Evolutionary conservation across 2,888 invertebrate genomes (phyloP).

Genomic region (Drosophila cracens): DNA sequence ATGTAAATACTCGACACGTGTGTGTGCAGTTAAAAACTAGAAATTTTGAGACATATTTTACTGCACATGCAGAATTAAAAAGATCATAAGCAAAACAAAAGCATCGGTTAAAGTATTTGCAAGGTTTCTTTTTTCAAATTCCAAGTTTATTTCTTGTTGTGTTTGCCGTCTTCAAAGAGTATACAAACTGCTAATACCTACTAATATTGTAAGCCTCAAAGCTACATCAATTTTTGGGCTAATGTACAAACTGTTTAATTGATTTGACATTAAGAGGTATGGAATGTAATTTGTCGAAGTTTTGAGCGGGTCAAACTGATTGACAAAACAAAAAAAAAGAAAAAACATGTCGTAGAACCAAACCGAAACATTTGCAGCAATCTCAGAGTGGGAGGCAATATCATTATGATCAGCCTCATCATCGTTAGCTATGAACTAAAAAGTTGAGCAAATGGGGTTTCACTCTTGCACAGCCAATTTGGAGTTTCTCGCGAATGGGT

Average conservation of each 20-base stretch:
- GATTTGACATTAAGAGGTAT: conserved; percentile 72
- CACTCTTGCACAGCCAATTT: conserved; percentile 37
- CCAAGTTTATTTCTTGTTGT: neutral
- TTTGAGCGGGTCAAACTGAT: conserved; percentile 13
- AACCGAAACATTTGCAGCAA: neutral
- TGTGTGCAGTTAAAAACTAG: neutral
- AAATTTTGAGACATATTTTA: neutral
- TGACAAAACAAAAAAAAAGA: neutral
- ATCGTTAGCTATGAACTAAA: conserved; percentile 14
- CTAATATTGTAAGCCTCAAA: neutral
- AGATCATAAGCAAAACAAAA: neutral
- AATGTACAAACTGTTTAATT: conserved; percentile 49
- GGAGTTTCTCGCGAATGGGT: conserved; percentile 27
- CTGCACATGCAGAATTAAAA: neutral
- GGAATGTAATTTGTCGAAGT: conserved; percentile 42
- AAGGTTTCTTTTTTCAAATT: neutral
- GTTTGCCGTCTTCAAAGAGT: neutral
- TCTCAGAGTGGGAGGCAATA: conserved; percentile 7
- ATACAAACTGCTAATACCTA: neutral
- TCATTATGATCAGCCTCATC: conserved; percentile 28
- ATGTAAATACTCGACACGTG: neutral
- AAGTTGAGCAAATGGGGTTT: conserved; percentile 10
- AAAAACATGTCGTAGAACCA: neutral
- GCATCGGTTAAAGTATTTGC: neutral
- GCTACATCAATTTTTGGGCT: conserved; percentile 40